These are phyloP conservation scores for Diglossa brunneiventris DNA, from an alignment of 2,113 vertebrate species.

Conservation along the genomic window DNA sequence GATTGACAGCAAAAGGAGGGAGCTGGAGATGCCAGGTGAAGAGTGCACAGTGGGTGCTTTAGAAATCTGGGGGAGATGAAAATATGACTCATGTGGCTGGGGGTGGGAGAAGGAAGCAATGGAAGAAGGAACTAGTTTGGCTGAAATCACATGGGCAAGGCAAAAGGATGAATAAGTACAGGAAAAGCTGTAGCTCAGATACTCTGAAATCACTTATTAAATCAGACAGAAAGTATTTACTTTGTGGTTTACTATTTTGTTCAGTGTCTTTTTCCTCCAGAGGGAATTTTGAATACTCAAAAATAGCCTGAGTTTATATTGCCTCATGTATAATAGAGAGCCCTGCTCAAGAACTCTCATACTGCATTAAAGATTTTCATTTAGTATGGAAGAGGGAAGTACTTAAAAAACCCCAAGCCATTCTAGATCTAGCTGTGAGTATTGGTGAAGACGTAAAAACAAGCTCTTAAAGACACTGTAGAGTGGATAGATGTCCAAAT, in stretches of 20 bases:
- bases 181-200: not conserved
- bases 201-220: not conserved
- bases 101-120: not conserved
- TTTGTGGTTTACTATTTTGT: not conserved
- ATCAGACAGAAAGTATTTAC: not conserved
- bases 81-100: not conserved
- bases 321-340: not conserved
- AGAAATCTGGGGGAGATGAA: not conserved
- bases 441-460: not conserved
- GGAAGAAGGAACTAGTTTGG: not conserved
- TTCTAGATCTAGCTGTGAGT: not conserved
- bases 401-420: fast-evolving
- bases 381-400: not conserved
- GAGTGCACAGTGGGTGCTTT: not conserved
- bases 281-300: not conserved
- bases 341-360: not conserved
- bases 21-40: not conserved
- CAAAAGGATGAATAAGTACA: not conserved
- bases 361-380: not conserved
- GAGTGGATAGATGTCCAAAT: not conserved
- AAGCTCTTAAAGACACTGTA: not conserved
- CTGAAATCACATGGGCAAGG: not conserved
- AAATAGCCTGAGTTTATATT: not conserved
- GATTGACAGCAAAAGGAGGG: not conserved
- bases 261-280: not conserved